Base-by-base conservation (phyloP, 2,888 invertebrate genomes). In the Coremacera marginata region DNA sequence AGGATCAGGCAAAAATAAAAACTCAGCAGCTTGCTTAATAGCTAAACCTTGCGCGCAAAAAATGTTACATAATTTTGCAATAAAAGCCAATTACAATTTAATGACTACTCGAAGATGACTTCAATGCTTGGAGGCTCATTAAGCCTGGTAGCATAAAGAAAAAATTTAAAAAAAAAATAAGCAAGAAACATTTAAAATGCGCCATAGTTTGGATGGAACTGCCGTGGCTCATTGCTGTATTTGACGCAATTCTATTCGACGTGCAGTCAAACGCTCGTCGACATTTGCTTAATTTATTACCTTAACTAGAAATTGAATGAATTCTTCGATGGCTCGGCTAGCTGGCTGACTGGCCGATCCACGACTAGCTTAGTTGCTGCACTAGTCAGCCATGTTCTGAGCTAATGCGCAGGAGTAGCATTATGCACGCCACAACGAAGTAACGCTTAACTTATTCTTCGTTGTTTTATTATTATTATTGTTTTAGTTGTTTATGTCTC, bases 81-180 rank as follows among this genome's bases (percentile, higher is more conserved):
- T 80, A 80, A 81, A 79, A 81, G 79, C 76, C 81, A 79, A 79
- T 81, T 81, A 78, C 79, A 80, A 78, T 78, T 81, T 81, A 80
- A 80, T 80, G 81, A 78, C 75, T 79, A 77, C 75, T 76, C 72
- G 68, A 75, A 75, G 52, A 70, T 37, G 65, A 71, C 27, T 51
- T 31, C 57, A 70, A 70, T 60, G 70, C 49, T 74, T 70, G 19
- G 52, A 77, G 75, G 70, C n/a, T 76, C 74, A 78, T 76, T 77
- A 76, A 51, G 75, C 72, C 75, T 70, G 62, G 34, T 77, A 73
- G 37, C 75, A 57, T 14, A 3, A 27, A 27, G 31, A 34, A 31
- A 63, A 27, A 25, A 55, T 31, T n/a, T n/a, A n/a, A 3, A 55
- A 1, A 55, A 19, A 19, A 25, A 27, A 60, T 22, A 37, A 44